Evolutionary conservation across 1,140 invertebrate genomes (phyloP), one percentile per base, ranked within the genome.

Genomic region (Papilio aristodemus): DNA sequence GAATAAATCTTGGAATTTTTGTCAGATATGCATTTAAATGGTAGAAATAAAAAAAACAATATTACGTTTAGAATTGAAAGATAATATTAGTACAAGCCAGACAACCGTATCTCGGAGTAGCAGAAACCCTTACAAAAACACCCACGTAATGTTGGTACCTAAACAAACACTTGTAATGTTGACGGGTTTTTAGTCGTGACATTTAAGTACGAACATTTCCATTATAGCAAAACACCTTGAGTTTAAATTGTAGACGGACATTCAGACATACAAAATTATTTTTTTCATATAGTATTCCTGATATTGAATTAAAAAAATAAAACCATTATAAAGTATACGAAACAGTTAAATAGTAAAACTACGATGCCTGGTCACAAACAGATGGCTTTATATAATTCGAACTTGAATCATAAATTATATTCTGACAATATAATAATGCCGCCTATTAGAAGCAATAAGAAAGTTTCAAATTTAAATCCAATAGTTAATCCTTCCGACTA

Each of bases 151-250:
- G 27, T 32, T 32, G 46, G 46, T 54, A 10, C 46, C 46, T 54
- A 54, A 54, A 54, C 46, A 54, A 54, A 54, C 46, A 54, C 8
- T 22, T 54, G 46, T 54, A 54, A 19, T 54, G 46, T 54, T 13
- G 46, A 54, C 43, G 43, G 19, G 46, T 25, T 22, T 54, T 22
- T 54, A 54, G 17, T 32, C 27, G 27, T 54, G 46, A 54, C 46
- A 54, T 46, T 46, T 46, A 1, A 46, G 19, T 46, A 17, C 19
- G 7, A 13, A 13, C 1, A 19, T 54, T 54, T 54, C 19, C 22
- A 54, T 9, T 19, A 54, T 22, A 54, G 46, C 19, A 22, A 11
- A 22, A 54, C 19, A 9, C 46, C 0, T 0, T 6, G 10, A 22
- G 2, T 32, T 32, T 32, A 2, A 32, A 32, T 32, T 6, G 27